Evolutionary conservation across 1,140 invertebrate genomes (phyloP).

Genomic region (Zaprionus nigranus): DNA sequence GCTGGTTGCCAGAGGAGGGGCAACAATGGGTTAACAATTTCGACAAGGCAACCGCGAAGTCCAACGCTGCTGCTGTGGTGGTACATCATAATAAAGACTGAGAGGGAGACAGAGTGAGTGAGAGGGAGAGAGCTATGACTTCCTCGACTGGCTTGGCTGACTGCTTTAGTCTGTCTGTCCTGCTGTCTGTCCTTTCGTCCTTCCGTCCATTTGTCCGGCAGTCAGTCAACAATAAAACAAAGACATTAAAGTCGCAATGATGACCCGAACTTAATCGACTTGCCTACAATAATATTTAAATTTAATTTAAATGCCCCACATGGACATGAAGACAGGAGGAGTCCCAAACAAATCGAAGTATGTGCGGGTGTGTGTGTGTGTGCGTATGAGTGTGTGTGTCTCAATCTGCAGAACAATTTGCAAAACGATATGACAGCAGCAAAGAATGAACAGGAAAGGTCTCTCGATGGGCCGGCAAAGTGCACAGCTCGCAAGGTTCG

Average conservation of each 20-base stretch:
- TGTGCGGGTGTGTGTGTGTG: slow-evolving; percentile 11
- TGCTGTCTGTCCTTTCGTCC: background rate
- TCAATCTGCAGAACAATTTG: slow-evolving; percentile 75
- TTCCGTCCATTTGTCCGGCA: background rate
- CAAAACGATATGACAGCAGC: slow-evolving; percentile 56
- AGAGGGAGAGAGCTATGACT: slow-evolving; percentile 19
- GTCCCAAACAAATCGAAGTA: slow-evolving; percentile 71
- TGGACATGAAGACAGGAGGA: slow-evolving; percentile 52
- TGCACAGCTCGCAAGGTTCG: slow-evolving; percentile 57
- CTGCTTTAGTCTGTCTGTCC: background rate
- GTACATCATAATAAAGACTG: slow-evolving; percentile 59
- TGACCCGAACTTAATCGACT: slow-evolving; percentile 79
- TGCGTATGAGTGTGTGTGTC: slow-evolving; percentile 24
- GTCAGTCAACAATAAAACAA: slow-evolving; percentile 69
- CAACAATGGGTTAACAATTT: slow-evolving; percentile 8
- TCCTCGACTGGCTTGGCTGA: background rate
- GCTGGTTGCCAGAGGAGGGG: slow-evolving; percentile 1
- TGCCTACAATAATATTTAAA: slow-evolving; percentile 83
- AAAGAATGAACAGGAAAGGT: slow-evolving; percentile 43
- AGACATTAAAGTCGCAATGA: slow-evolving; percentile 79
- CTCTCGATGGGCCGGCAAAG: slow-evolving; percentile 52
- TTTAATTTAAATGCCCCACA: slow-evolving; percentile 84
- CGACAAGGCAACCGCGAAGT: slow-evolving; percentile 31
- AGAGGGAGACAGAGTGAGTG: background rate
- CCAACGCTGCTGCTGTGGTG: slow-evolving; percentile 54